A percentile compares a stretch with the other conserved stretches of the same genome.
Conservation (phyloP, 2,113 vertebrate species). For the Cathartes aura region DNA sequence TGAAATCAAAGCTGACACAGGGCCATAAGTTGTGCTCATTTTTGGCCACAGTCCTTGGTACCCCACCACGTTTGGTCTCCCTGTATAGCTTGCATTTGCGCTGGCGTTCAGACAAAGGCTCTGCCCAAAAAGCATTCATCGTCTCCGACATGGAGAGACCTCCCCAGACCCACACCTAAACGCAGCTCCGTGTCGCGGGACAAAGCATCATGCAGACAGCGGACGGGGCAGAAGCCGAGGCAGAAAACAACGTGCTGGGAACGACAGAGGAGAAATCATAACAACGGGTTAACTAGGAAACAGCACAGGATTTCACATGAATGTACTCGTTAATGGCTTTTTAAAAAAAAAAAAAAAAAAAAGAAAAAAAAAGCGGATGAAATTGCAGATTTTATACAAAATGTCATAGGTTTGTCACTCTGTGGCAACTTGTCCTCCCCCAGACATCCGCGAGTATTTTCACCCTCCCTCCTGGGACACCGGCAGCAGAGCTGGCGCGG, state of each 20-base stretch:
- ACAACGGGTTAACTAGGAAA: not conserved
- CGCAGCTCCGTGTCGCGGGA: fast-evolving
- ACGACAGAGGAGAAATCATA: not conserved
- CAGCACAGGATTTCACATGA: not conserved
- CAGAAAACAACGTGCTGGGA: not conserved
- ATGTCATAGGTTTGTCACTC: not conserved
- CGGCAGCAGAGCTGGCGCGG: not conserved
- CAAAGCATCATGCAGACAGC: too few relatives aligned
- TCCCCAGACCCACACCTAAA: not conserved
- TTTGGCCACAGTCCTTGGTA: not conserved
- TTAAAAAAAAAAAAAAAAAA: not conserved
- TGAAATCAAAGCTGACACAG: not conserved
- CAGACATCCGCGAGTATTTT: not conserved
- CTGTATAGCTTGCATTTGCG: not conserved
- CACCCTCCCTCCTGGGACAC: not conserved
- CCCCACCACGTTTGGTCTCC: not conserved
- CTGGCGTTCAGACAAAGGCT: not conserved
- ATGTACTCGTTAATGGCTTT: not conserved
- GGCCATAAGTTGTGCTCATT: not conserved
- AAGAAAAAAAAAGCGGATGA: not conserved
- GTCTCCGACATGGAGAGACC: not conserved
- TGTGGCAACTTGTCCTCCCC: not conserved
- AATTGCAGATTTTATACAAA: not conserved
- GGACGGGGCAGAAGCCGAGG: not conserved
- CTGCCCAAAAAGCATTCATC: not conserved